A percentile compares a stretch with the other conserved stretches of the same genome.
Evolutionary conservation across 2,797 vertebrate genomes (phyloP).

Genomic region (Lindbergichthys nudifrons): DNA sequence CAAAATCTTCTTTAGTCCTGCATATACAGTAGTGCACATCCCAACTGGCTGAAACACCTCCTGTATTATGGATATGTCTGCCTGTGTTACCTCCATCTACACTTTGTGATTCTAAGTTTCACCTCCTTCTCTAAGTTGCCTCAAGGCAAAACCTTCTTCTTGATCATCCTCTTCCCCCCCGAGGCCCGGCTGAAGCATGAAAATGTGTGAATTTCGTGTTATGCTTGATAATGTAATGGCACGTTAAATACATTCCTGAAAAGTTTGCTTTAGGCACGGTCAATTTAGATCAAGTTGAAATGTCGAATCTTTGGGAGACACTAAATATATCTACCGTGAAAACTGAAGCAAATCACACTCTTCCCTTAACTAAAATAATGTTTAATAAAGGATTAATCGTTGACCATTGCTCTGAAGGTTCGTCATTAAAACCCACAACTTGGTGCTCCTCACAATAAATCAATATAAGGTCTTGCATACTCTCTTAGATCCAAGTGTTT

Average conservation of each 20-base stretch:
- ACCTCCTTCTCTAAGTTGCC: constrained; percentile 25
- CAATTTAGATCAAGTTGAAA: neutral
- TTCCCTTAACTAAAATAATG: neutral
- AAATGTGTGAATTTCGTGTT: constrained; percentile 18
- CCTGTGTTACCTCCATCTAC: constrained; percentile 22
- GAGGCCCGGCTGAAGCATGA: neutral
- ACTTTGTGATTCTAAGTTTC: constrained; percentile 26
- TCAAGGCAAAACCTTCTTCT: constrained; percentile 28
- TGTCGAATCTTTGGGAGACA: neutral
- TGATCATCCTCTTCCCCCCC: constrained; percentile 25
- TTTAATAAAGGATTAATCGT: neutral
- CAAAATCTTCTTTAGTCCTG: constrained; percentile 7
- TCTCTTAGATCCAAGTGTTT: neutral
- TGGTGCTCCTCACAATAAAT: neutral
- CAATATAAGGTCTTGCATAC: neutral
- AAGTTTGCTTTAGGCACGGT: constrained; percentile 17
- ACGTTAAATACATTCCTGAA: constrained; percentile 12
- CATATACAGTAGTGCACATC: constrained; percentile 12
- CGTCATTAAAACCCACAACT: neutral
- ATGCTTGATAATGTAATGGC: constrained; percentile 10
- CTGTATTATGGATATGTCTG: constrained; percentile 1
- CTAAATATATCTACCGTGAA: constrained; percentile 1
- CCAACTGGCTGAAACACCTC: constrained; percentile 7
- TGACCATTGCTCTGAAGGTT: constrained; percentile 6
- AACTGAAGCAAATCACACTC: constrained; percentile 4